phyloP scores from a whole-genome alignment of 1,140 invertebrate species.

The Brachionus koreanus region DNA sequence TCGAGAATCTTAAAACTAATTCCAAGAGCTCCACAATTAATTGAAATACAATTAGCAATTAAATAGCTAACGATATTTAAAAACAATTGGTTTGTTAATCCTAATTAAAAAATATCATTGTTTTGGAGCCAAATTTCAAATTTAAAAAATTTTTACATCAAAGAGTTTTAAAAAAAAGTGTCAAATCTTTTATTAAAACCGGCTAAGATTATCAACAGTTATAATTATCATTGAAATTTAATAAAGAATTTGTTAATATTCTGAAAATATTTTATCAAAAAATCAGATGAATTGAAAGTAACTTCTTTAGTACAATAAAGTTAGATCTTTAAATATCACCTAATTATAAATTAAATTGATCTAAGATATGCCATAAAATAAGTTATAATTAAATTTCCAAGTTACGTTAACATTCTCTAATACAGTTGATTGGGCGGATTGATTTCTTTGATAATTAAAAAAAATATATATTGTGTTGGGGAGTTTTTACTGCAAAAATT shows the following conservation, averaged over 20 bases:
- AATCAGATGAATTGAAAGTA: neutral
- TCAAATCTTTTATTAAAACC: neutral
- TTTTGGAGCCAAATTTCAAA: neutral
- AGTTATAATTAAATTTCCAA: neutral
- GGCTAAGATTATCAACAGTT: neutral
- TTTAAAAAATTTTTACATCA: too few species aligned
- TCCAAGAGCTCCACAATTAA: neutral
- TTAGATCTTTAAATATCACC: neutral
- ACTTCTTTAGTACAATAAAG: neutral
- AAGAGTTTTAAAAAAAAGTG: neutral
- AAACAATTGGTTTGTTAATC: neutral
- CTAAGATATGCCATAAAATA: too few species aligned
- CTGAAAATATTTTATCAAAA: neutral
- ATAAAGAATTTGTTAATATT: slow-evolving; percentile 6
- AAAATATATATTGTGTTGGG: too few species aligned
- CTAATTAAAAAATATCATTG: neutral
- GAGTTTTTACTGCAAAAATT: too few species aligned
- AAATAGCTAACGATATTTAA: neutral
- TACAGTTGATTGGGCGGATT: too few species aligned
- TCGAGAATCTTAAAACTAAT: neutral
- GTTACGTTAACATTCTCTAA: too few species aligned
- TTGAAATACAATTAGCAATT: neutral
- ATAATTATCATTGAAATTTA: neutral
- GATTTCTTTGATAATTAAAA: too few species aligned
- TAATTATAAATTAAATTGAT: neutral